Evolutionary conservation across 2,888 invertebrate species (phyloP).

Genomic region (Acleris holmiana): DNA sequence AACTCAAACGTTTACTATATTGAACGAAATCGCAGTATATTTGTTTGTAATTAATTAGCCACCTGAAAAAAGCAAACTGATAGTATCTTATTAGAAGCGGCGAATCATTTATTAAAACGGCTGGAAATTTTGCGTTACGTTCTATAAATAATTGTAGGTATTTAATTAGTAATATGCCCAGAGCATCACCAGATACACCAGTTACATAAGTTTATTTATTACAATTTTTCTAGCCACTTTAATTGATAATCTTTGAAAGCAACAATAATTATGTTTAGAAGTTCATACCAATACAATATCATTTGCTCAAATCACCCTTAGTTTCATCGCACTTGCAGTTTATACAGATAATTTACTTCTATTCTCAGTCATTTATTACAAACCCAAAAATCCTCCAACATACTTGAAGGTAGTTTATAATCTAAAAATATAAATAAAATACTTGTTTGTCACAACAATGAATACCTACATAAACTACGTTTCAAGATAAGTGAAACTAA

Average conservation of each 20-base stretch:
- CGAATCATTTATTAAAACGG: constrained; percentile 40
- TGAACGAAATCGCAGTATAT: constrained; percentile 38
- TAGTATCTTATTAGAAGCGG: constrained; percentile 38
- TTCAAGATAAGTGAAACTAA: constrained; percentile 13
- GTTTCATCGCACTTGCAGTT: constrained; percentile 63
- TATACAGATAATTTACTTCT: constrained; percentile 68
- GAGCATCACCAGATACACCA: not conserved
- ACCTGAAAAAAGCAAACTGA: constrained; percentile 63
- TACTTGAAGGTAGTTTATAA: constrained; percentile 34
- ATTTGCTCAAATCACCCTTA: constrained; percentile 62
- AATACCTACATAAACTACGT: constrained; percentile 16
- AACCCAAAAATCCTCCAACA: constrained; percentile 39
- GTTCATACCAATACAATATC: constrained; percentile 48
- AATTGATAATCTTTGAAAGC: constrained; percentile 39
- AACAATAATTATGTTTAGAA: constrained; percentile 42
- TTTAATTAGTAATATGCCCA: not conserved
- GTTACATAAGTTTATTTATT: constrained; percentile 19
- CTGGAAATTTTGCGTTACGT: constrained; percentile 40
- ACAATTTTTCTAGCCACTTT: constrained; percentile 44
- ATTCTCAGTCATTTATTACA: constrained; percentile 71
- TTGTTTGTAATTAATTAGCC: constrained; percentile 52
- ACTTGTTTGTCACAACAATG: constrained; percentile 57
- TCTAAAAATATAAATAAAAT: constrained; percentile 49
- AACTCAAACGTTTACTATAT: constrained; percentile 48
- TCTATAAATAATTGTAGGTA: too few relatives aligned